These are phyloP conservation scores for Melanostoma mellinum DNA, from an alignment of 2,888 invertebrate genomes.

Conservation along the genomic window DNA sequence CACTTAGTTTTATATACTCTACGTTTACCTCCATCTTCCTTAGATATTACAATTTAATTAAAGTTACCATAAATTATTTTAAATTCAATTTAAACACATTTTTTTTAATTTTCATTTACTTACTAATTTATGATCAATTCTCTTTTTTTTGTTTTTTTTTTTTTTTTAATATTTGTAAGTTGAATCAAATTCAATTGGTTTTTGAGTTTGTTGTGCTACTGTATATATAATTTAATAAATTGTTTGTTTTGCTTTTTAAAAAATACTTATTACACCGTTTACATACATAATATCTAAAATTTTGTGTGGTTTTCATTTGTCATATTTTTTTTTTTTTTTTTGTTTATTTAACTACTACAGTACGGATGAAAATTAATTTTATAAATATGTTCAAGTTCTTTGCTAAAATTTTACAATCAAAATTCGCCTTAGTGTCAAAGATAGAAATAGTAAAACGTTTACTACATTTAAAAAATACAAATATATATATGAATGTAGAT, in stretches of 20 bases:
- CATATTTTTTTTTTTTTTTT: conserved; percentile 1
- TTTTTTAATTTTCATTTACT: conserved; percentile 47
- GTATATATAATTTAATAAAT: conserved; percentile 23
- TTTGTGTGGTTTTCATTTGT: conserved; percentile 22
- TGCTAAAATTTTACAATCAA: conserved; percentile 27
- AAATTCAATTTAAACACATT: conserved; percentile 49
- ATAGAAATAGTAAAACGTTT: conserved; percentile 52
- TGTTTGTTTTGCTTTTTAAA: conserved; percentile 40
- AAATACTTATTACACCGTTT: conserved; percentile 59
- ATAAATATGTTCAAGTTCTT: conserved; percentile 51
- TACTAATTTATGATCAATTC: conserved; percentile 54
- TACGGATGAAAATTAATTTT: conserved; percentile 14
- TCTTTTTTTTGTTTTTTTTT: conserved; percentile 45
- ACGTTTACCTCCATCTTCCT: conserved; percentile 38
- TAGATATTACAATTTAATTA: conserved; percentile 59
- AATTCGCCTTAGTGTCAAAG: conserved; percentile 39
- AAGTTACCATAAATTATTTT: conserved; percentile 61
- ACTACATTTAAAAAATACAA: conserved; percentile 60
- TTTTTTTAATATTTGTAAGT: conserved; percentile 35
- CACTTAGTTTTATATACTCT: conserved; percentile 50
- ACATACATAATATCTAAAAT: conserved; percentile 53
- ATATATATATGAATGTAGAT: conserved; percentile 46
- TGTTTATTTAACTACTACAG: conserved; percentile 42
- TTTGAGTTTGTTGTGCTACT: conserved; percentile 65
- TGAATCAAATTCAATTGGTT: conserved; percentile 67